These are phyloP conservation scores for Chaetorhynchus papuensis DNA, from an alignment of 2,113 vertebrate species.

Conservation along the genomic window DNA sequence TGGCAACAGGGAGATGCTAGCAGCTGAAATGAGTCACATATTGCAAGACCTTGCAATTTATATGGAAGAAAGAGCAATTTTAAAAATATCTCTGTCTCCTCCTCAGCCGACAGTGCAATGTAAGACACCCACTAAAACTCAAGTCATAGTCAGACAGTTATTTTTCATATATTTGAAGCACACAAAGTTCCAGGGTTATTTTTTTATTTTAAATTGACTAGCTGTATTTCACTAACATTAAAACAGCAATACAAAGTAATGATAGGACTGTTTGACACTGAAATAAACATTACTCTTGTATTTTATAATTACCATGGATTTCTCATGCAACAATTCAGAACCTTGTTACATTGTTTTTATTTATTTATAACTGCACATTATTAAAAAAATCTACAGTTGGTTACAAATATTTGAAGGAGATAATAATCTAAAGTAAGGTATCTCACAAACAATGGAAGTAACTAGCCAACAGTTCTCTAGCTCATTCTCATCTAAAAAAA, in stretches of 20 bases:
- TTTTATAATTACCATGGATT: neutral
- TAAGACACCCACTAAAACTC: neutral
- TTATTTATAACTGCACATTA: neutral
- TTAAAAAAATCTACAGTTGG: neutral
- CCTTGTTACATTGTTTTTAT: neutral
- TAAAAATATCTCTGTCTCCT: neutral
- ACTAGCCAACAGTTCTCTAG: neutral
- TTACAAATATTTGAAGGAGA: neutral
- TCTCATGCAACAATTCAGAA: neutral
- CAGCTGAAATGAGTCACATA: neutral
- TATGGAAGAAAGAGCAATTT: neutral
- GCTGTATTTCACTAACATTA: neutral
- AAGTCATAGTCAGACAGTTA: neutral
- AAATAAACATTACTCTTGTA: neutral
- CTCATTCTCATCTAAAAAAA: neutral
- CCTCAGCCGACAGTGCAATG: neutral
- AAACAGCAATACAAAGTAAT: neutral
- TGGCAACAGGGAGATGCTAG: neutral
- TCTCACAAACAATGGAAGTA: neutral
- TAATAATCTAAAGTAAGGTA: neutral
- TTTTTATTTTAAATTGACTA: neutral
- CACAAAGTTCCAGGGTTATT: neutral
- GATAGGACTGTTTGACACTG: neutral
- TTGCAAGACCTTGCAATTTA: neutral
- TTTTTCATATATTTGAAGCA: neutral